phyloP scores from a whole-genome alignment of 1,140 invertebrate species.

The Drosophila simulans region DNA sequence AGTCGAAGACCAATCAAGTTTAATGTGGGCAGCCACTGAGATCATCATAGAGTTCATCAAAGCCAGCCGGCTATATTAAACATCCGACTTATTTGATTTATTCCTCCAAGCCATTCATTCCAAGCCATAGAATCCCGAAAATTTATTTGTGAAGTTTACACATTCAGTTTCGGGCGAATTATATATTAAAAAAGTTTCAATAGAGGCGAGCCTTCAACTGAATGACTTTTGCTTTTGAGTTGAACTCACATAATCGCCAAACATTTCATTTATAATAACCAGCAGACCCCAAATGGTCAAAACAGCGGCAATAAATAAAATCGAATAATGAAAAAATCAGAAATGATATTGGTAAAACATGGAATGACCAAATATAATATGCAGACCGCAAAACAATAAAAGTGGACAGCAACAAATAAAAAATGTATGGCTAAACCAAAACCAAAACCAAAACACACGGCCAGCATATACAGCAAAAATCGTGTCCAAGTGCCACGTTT shows the following conservation, averaged over 20 bases:
- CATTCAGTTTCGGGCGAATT: conserved; percentile 4
- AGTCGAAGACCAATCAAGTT: conserved; percentile 14
- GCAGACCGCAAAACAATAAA: conserved; percentile 77
- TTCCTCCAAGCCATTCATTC: not conserved
- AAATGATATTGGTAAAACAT: conserved; percentile 72
- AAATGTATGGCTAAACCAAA: conserved; percentile 16
- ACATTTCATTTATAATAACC: conserved; percentile 59
- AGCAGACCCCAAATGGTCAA: conserved; percentile 62
- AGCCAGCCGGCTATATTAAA: conserved; percentile 2
- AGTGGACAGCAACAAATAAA: conserved; percentile 54
- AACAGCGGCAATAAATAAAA: conserved; percentile 66
- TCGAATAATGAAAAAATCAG: conserved; percentile 63
- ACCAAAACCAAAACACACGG: conserved; percentile 7
- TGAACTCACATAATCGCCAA: conserved; percentile 75
- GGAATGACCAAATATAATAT: conserved; percentile 79
- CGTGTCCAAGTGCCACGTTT: conserved; percentile 76
- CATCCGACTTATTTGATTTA: conserved; percentile 24
- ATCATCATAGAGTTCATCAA: conserved; percentile 36
- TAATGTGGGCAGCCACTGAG: conserved; percentile 17
- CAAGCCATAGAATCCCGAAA: conserved; percentile 2
- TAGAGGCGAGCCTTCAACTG: conserved; percentile 38
- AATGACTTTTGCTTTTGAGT: conserved; percentile 46
- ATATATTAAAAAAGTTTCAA: conserved; percentile 57
- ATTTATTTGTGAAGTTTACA: conserved; percentile 6
- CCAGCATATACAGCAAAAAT: conserved; percentile 40